Conservation (phyloP, 2,797 vertebrate species). For the Hyperoplus lanceolatus region DNA sequence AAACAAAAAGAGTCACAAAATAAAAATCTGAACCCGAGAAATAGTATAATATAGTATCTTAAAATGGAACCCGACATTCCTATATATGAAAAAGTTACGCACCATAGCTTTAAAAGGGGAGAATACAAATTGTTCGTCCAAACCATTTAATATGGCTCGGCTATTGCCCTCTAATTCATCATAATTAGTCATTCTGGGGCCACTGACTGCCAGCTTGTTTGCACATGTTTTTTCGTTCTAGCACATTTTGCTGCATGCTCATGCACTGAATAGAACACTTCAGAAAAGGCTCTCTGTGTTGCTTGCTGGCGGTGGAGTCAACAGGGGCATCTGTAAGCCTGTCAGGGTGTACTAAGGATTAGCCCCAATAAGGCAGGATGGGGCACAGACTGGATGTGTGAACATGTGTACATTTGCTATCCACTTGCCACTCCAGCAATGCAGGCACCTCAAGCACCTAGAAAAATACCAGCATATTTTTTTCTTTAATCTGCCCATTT, state of each 20-base stretch:
- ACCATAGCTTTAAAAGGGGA: too few relatives aligned
- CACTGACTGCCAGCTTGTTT: conserved; percentile 55
- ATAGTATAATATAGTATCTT: too few relatives aligned
- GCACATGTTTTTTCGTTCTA: conserved; percentile 56
- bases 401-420: conserved; percentile 48
- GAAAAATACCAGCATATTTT: conserved; percentile 33
- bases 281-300: conserved; percentile 25
- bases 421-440: conserved; percentile 30
- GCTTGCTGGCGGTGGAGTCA: conserved; percentile 22
- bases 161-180: conserved; percentile 48
- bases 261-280: conserved; percentile 47
- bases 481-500: conserved; percentile 53
- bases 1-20: too few relatives aligned
- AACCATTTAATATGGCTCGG: conserved; percentile 46
- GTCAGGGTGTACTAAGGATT: conserved; percentile 64
- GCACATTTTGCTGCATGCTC: conserved; percentile 46
- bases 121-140: conserved; percentile 8
- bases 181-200: conserved; percentile 63
- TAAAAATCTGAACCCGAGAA: too few relatives aligned
- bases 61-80: too few relatives aligned
- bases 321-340: conserved; percentile 59
- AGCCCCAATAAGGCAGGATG: conserved; percentile 62
- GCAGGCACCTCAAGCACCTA: conserved; percentile 34
- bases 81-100: too few relatives aligned
- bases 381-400: conserved; percentile 44